Base-by-base conservation (phyloP, 2,888 invertebrate species). In the Frankliniella fusca region DNA sequence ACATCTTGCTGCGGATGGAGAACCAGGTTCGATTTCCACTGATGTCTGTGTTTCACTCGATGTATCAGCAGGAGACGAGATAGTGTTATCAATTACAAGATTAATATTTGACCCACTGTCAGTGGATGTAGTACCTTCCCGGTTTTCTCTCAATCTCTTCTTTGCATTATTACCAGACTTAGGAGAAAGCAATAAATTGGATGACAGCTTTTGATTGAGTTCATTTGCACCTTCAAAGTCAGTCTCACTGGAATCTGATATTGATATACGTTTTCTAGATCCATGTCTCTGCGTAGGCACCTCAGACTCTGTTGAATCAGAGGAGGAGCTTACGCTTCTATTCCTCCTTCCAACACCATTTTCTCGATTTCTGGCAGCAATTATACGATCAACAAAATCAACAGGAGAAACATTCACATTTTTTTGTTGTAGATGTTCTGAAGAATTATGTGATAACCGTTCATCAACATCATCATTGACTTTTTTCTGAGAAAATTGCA, bases 1-100 rank as follows among this genome's bases (percentile, higher is more conserved):
- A 12, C 70, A 76, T 76, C 70, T 76, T 76, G 70, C 70, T 27
- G 70, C 70, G 10, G 70, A 76, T 76, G 70, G 27, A 12, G 27
- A 23, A 20, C 3, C 23, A 9, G 23, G 11, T 8, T 23, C 11
- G 7, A 11, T 23, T 8, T n/a, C 70, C 5, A 23, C 70, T 23
- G 23, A n/a, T 12, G 12, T 76, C 27, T 76, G 23, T 12, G 23
- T 23, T 9, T 70, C 27, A n/a, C 9, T 20, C 8, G 27, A 9
- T 1, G 10, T 3, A 76, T 10, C 23, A 76, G 9, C 12, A 12
- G 70, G 27, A 9, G 70, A 76, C 11, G 70, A 76, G 70, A 27
- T 76, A 11, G 12, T 61, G 61, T 27, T 23, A 27, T 76, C 70
- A 23, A 76, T 7, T 9, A 76, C 70, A 27, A 76, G 70, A 27